phyloP scores from a whole-genome alignment of 2,797 vertebrate species.

The Trematomus bernacchii region DNA sequence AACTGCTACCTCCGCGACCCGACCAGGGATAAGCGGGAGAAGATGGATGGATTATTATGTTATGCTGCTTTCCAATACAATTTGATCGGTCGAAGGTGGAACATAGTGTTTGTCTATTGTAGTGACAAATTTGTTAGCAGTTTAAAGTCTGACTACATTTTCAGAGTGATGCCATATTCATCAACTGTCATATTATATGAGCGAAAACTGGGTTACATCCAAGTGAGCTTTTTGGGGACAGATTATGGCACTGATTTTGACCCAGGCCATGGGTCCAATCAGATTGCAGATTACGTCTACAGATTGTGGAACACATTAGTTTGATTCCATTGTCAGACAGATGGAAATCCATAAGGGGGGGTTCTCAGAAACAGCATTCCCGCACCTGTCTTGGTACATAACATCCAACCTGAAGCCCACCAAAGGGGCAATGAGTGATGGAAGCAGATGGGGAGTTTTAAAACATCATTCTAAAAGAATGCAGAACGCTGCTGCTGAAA shows the following conservation, averaged over 20 bases:
- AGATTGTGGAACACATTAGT: slow-evolving; percentile 18
- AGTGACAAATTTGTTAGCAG: background rate
- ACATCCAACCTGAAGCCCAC: slow-evolving; percentile 21
- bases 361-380: slow-evolving; percentile 13
- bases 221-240: background rate
- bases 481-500: background rate
- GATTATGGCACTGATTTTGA: background rate
- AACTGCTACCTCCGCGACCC: too few species aligned
- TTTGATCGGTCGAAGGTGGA: background rate
- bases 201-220: background rate
- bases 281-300: slow-evolving; percentile 29
- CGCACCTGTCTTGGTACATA: slow-evolving; percentile 27
- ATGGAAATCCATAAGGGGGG: slow-evolving; percentile 26
- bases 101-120: background rate
- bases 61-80: background rate
- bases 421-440: slow-evolving; percentile 12
- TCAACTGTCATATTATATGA: background rate
- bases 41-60: too few species aligned
- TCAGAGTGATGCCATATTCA: background rate
- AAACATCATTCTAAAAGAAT: background rate
- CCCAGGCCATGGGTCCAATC: background rate
- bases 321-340: slow-evolving; percentile 24
- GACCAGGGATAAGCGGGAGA: too few species aligned
- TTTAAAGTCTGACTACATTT: background rate
- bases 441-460: slow-evolving; percentile 21